These are phyloP conservation scores for Liodrosophila aerea DNA, from an alignment of 2,888 invertebrate species.

Conservation along the genomic window DNA sequence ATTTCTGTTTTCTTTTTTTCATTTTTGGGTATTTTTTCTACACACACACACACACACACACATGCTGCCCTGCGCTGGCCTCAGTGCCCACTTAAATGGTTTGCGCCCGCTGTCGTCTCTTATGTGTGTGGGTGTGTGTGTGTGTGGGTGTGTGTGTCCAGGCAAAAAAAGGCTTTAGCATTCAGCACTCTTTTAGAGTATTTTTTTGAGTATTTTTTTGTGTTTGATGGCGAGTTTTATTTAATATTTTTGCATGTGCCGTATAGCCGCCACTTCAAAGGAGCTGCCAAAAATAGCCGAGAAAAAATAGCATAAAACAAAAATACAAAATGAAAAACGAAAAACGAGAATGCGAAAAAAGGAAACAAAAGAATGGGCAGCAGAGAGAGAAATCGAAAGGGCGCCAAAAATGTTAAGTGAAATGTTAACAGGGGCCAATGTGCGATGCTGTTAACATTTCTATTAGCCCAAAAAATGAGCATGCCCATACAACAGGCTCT, in stretches of 20 bases:
- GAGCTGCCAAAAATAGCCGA: constrained; percentile 46
- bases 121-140: constrained; percentile 21
- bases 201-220: constrained; percentile 31
- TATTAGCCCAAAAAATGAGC: constrained; percentile 48
- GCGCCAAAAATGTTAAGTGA: constrained; percentile 73
- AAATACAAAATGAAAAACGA: constrained; percentile 1
- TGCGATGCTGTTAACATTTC: constrained; percentile 65
- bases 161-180: constrained; percentile 69
- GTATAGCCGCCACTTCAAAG: constrained; percentile 70
- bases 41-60: too few species aligned
- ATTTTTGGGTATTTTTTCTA: constrained; percentile 14
- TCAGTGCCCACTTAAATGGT: constrained; percentile 63
- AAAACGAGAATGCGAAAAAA: constrained; percentile 2
- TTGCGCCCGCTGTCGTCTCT: constrained; percentile 6
- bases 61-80: constrained; percentile 30
- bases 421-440: constrained; percentile 64
- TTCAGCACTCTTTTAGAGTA: constrained; percentile 72
- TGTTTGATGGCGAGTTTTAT: constrained; percentile 58
- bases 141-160: constrained; percentile 50
- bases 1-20: constrained; percentile 16
- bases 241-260: constrained; percentile 72
- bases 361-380: constrained; percentile 11
- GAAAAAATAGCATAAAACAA: constrained; percentile 13
- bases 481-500: constrained; percentile 2
- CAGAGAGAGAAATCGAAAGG: constrained; percentile 32